A percentile compares a stretch with the other conserved stretches of the same genome.
phyloP scores from a whole-genome alignment of 2,888 invertebrate genomes.

The Sinotaia quadrata region DNA sequence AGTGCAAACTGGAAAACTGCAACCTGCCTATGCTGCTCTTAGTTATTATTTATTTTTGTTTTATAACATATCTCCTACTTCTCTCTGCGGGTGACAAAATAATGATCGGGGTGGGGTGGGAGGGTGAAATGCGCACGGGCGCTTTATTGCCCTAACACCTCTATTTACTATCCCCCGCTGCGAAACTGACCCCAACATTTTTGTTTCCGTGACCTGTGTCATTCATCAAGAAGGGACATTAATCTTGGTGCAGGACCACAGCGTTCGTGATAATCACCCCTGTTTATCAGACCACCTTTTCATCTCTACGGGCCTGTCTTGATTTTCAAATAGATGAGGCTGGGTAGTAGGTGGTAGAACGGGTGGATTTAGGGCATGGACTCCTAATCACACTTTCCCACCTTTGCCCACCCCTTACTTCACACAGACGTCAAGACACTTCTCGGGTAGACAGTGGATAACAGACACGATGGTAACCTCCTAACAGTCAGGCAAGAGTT shows the following conservation, averaged over 20 bases:
- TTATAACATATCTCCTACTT: neutral
- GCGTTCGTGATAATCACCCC: conserved; percentile 21
- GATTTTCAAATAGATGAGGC: conserved; percentile 10
- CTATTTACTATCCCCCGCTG: conserved; percentile 33
- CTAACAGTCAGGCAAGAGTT: too few species aligned
- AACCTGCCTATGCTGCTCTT: too few species aligned
- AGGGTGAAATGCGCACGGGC: conserved; percentile 12
- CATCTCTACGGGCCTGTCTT: conserved; percentile 1
- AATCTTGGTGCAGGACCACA: conserved; percentile 20
- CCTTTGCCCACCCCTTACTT: neutral
- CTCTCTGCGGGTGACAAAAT: conserved; percentile 13
- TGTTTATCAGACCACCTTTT: conserved; percentile 20
- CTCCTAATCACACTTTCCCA: neutral
- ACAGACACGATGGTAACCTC: too few species aligned
- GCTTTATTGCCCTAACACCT: conserved; percentile 27
- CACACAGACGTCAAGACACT: too few species aligned
- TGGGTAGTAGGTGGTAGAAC: neutral
- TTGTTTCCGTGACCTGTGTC: conserved; percentile 18
- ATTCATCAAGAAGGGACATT: conserved; percentile 27
- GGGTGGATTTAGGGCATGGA: neutral
- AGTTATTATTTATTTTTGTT: too few species aligned
- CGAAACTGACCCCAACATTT: conserved; percentile 19
- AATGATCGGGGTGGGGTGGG: conserved; percentile 14
- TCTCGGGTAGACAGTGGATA: too few species aligned
- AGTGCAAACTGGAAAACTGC: too few species aligned